Base-by-base conservation (phyloP, 2,113 vertebrate genomes). In the Scatophagus argus region DNA sequence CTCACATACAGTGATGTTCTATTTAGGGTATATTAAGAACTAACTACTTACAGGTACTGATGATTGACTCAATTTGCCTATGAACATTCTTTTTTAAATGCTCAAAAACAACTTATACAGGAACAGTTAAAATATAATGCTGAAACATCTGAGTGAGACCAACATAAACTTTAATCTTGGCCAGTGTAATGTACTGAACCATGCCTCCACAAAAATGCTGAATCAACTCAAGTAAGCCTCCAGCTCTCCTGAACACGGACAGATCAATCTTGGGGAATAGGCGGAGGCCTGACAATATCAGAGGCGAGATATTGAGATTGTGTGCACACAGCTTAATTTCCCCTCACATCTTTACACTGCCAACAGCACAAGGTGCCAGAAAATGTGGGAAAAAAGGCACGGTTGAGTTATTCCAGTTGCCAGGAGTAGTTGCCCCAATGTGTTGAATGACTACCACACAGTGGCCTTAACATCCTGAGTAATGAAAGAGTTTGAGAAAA, bases 401-500 rank as follows among this genome's bases (percentile, higher is more conserved):
- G n/a, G n/a, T 67, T 61, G 31, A 68, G 61, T 55, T 32, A 46
- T 27, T 66, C 41, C 11, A 52, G 59, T 54, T 59, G 62, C 69
- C 59, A 12, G 64, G 54, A 52, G 44, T 47, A 43, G 54, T 49
- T 58, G 54, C 1, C 1, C 0, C 2, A 17, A 69, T 56, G 65
- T 77, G 74, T 69, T 84, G 65, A 82, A 82, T 58, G 69, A 67
- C 67, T 59, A 43, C 74, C 66, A 54, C 60, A 44, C 64, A 46
- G 59, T 54, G 34, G 54, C 73, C 78, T 69, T 62, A 41, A 36
- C 68, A 70, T 82, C 62, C 14, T 23, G 27, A n/a, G 80, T 74
- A 87, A 76, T 80, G 59, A 86, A 87, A 74, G 73, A 46, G 41
- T 77, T 79, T 77, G 82, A 58, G 71, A 73, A 73, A 81, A 87